Conservation (phyloP, 2,888 invertebrate species). For the Aspidiotus rigidus region DNA sequence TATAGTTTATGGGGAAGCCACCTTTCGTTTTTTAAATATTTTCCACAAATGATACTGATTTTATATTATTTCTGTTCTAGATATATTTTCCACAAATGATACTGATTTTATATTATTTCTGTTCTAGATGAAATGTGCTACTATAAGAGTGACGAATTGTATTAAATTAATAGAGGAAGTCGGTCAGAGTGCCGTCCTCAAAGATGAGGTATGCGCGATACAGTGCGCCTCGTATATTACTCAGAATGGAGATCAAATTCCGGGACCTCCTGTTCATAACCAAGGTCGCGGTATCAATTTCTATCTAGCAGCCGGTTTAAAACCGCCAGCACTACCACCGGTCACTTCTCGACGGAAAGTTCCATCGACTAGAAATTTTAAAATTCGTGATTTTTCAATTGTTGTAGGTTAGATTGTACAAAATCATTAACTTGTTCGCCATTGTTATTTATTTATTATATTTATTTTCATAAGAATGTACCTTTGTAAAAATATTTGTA, state of each 20-base stretch:
- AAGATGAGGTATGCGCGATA: constrained; percentile 81
- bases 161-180: constrained; percentile 71
- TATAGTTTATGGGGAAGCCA: background rate
- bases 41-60: background rate
- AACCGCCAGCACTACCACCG: constrained; percentile 10
- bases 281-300: constrained; percentile 21
- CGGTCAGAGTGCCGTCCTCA: constrained; percentile 67
- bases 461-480: background rate
- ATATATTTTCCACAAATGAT: constrained; percentile 43
- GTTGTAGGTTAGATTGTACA: constrained; percentile 23
- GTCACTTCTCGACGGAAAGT: background rate
- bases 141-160: constrained; percentile 78
- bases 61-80: constrained; percentile 47
- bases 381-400: constrained; percentile 21
- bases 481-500: background rate
- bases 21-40: background rate
- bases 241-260: background rate
- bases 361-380: constrained; percentile 24
- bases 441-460: constrained; percentile 14
- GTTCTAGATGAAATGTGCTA: constrained; percentile 75
- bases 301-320: constrained; percentile 22
- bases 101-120: constrained; percentile 31
- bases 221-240: constrained; percentile 52
- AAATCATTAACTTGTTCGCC: background rate
- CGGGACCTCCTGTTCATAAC: background rate